Base-by-base conservation (phyloP, 2,797 vertebrate species). In the Enteromius treurensis region DNA sequence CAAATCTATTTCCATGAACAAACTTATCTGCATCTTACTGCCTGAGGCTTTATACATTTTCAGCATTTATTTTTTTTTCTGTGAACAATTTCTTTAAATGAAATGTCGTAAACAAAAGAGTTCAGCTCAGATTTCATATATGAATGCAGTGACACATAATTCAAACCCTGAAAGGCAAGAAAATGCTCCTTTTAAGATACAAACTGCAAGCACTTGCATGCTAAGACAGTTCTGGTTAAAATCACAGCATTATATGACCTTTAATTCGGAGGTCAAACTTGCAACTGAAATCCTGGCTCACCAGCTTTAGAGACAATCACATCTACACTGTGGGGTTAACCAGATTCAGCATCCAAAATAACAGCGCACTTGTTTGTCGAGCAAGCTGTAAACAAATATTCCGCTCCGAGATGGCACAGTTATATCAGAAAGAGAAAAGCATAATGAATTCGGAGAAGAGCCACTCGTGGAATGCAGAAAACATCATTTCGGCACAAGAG, bases 301-400 rank as follows among this genome's bases (percentile, higher is more conserved):
- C 68, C 77, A 55, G 32, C 64, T 79, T 40, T 69, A 53, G n/a
- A 71, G 40, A 11, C 70, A 81, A 65, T 75, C 80, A 19, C 58
- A 82, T 65, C 80, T 74, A 34, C 55, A 73, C 40, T 71, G 13
- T 8, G 29, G 42, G 58, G 80, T 82, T 82, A 64, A 74, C 69
- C 15, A 64, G 29, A 49, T 42, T 62, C 69, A 37, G 11, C 29
- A 0, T 82, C 60, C 32, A 29, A 75, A 74, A 75, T 82, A 75
- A 82, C 80, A 67, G n/a, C 47, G 2, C 47, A 64, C 60, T 53
- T 76, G 71, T 75, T 75, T 81, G 70, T 81, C 4, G 15, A 82
- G 80, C 71, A 82, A 76, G 71, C 80, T 75, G 71, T 82, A 67
- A 82, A 75, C 80, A 80, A 80, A 82, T 75, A 81, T 74, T 76